Percentiles rank a stretch among this genome's conserved stretches.
phyloP scores from a whole-genome alignment of 92 coral and sea anemone genomes.

The Montipora capitata region DNA sequence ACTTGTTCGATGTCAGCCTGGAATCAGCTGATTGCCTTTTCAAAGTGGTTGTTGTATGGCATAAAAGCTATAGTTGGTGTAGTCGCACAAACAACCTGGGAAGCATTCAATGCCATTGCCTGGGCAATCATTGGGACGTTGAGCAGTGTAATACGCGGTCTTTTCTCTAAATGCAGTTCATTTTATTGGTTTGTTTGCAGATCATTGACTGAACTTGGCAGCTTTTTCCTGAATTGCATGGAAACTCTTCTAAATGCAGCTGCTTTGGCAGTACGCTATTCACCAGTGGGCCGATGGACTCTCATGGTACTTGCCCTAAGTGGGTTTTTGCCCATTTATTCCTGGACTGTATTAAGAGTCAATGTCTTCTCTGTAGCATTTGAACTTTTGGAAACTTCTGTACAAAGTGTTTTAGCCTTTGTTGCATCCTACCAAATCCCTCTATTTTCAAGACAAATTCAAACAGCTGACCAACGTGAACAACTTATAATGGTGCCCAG shows the following conservation, averaged over 20 bases:
- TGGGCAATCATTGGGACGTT: constrained; percentile 26
- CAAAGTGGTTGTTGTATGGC: neutral
- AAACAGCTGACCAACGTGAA: neutral
- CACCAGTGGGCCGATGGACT: constrained; percentile 69
- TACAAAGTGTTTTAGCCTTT: constrained; percentile 47
- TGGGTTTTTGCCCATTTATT: constrained; percentile 21
- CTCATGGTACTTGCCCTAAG: constrained; percentile 56
- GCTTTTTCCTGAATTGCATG: neutral
- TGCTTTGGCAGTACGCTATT: constrained; percentile 1
- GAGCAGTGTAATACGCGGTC: constrained; percentile 4
- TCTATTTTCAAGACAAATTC: constrained; percentile 3
- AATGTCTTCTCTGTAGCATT: constrained; percentile 64
- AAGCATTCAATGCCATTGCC: neutral
- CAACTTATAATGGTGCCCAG: neutral
- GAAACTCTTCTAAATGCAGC: constrained; percentile 13
- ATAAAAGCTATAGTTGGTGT: neutral
- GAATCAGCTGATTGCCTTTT: neutral
- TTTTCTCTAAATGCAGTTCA: constrained; percentile 18
- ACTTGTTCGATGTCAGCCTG: constrained; percentile 16
- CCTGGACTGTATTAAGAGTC: constrained; percentile 64
- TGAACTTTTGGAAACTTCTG: constrained; percentile 69
- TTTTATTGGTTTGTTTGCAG: constrained; percentile 16
- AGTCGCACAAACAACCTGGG: neutral
- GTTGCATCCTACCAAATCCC: constrained; percentile 15
- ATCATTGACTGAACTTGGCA: constrained; percentile 9